Percentiles rank a stretch among this genome's conserved stretches.
phyloP scores from a whole-genome alignment of 1,140 invertebrate genomes.

The Lordiphosa clarofinis region DNA sequence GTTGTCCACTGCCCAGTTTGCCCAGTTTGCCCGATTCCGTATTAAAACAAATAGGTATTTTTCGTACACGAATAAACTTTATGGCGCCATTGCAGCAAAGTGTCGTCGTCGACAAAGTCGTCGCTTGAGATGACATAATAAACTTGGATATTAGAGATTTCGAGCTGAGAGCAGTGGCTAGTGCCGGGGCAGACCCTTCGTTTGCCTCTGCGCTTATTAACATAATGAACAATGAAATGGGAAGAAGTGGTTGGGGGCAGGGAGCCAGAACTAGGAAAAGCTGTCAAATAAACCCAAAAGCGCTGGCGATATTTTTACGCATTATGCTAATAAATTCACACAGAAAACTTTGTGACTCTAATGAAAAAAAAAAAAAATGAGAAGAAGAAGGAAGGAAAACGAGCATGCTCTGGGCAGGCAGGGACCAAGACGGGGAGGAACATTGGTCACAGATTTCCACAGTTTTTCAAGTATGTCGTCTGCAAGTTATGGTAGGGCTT shows the following conservation, averaged over 20 bases:
- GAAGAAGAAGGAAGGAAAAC: neutral
- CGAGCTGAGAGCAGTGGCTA: slow-evolving; percentile 18
- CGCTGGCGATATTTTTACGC: slow-evolving; percentile 64
- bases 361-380: slow-evolving; percentile 5
- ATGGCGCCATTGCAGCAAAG: slow-evolving; percentile 57
- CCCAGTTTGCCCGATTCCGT: slow-evolving; percentile 8
- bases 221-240: slow-evolving; percentile 64
- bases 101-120: slow-evolving; percentile 21
- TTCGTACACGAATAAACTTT: slow-evolving; percentile 59
- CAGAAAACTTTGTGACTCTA: slow-evolving; percentile 9
- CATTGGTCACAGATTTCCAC: slow-evolving; percentile 14
- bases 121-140: slow-evolving; percentile 45
- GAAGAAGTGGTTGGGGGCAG: slow-evolving; percentile 3
- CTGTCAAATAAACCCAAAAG: slow-evolving; percentile 63
- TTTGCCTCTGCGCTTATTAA: slow-evolving; percentile 57
- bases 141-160: slow-evolving; percentile 56
- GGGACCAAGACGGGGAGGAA: slow-evolving; percentile 5
- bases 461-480: slow-evolving; percentile 5
- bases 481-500: neutral
- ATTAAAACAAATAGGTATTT: slow-evolving; percentile 39
- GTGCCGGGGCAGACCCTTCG: slow-evolving; percentile 14
- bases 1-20: neutral
- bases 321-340: slow-evolving; percentile 73
- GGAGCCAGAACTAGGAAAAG: slow-evolving; percentile 48
- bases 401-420: neutral